Percentiles rank a stretch among this genome's conserved stretches.
Conservation (phyloP, 1,140 invertebrate species). For the Aphelinus certus region DNA sequence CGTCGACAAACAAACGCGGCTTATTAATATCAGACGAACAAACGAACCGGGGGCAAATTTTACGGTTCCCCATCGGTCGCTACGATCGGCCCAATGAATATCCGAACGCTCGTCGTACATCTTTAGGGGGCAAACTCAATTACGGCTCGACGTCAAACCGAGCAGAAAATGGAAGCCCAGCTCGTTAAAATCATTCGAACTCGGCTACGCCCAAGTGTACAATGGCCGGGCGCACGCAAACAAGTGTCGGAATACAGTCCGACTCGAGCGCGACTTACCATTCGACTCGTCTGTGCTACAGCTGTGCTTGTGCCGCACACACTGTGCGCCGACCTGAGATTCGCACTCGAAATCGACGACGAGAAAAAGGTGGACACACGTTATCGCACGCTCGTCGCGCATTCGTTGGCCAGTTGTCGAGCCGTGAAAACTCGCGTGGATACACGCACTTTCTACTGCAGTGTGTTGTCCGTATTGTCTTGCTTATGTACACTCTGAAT, state of each 20-base stretch:
- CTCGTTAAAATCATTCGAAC: slow-evolving; percentile 30
- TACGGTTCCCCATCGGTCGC: not conserved
- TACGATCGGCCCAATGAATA: slow-evolving; percentile 23
- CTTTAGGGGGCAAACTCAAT: slow-evolving; percentile 12
- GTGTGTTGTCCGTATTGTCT: no score
- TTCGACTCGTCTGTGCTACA: no score
- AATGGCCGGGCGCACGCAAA: not conserved
- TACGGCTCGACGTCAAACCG: not conserved
- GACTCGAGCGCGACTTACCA: not conserved
- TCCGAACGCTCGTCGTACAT: not conserved
- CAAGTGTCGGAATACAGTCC: not conserved
- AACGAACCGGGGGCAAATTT: not conserved
- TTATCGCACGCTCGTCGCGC: slow-evolving; percentile 8
- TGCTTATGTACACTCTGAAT: no score
- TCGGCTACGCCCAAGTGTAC: not conserved
- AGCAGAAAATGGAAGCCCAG: not conserved
- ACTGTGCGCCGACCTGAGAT: no score
- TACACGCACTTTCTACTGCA: no score
- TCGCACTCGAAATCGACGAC: no score
- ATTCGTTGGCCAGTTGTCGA: slow-evolving; percentile 26
- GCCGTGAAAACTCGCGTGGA: not conserved
- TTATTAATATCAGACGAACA: slow-evolving; percentile 9
- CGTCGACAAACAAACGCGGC: no score
- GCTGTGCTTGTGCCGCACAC: no score
- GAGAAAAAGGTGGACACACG: no score